Evolutionary conservation across 2,888 invertebrate species (phyloP).

Genomic region (Abrostola tripartita): DNA sequence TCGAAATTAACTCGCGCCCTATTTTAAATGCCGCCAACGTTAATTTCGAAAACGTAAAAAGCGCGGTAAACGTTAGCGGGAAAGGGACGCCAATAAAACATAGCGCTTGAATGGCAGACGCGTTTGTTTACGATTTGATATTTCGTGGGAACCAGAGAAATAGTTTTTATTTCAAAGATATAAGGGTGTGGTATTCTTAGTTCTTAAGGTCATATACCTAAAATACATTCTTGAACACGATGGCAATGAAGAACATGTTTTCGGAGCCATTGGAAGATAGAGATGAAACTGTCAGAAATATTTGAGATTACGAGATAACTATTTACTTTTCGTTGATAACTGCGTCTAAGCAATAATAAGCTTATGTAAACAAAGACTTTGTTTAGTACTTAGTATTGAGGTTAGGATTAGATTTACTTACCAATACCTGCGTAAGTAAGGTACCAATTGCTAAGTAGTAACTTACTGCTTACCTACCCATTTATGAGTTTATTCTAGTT

Average conservation of each 20-base stretch:
- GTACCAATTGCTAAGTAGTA: background rate
- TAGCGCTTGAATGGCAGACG: constrained; percentile 78
- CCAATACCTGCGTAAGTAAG: background rate
- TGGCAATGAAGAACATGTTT: constrained; percentile 12
- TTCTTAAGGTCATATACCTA: constrained; percentile 71
- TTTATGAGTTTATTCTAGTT: background rate
- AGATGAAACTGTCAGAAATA: background rate
- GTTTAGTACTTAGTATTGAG: too few species aligned
- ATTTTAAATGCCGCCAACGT: constrained; percentile 87
- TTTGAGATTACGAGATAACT: background rate
- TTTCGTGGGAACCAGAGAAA: constrained; percentile 78
- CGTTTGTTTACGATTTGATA: constrained; percentile 87
- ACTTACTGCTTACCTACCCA: background rate
- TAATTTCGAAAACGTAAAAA: constrained; percentile 82
- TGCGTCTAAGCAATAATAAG: background rate
- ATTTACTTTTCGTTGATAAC: background rate
- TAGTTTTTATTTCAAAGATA: constrained; percentile 81
- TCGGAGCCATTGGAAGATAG: background rate
- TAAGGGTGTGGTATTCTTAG: constrained; percentile 75
- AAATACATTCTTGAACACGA: constrained; percentile 69
- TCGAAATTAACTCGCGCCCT: constrained; percentile 84
- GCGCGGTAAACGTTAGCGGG: constrained; percentile 85
- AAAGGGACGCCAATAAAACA: constrained; percentile 88
- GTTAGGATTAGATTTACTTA: too few species aligned
- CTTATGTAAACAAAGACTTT: too few species aligned